A percentile compares a stretch with the other conserved stretches of the same genome.
phyloP scores from a whole-genome alignment of 2,888 invertebrate species.

The Netelia fuscicornis region DNA sequence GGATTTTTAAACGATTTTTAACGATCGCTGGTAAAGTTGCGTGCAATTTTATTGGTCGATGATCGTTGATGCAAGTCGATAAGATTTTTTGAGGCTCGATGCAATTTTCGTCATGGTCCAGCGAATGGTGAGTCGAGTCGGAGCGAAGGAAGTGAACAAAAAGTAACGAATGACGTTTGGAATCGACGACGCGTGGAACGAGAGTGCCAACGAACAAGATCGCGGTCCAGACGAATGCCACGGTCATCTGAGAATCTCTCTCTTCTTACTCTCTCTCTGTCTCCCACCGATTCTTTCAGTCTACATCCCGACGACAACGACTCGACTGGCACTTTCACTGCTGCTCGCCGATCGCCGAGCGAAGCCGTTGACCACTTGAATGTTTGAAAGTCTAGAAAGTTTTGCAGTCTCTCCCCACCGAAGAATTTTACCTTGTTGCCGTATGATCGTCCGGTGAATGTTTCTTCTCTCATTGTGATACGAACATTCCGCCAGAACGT shows the following conservation, averaged over 20 bases:
- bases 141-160: slow-evolving; percentile 10
- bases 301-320: slow-evolving; percentile 31
- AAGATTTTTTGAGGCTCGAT: neutral
- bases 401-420: slow-evolving; percentile 16
- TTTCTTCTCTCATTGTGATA: slow-evolving; percentile 23
- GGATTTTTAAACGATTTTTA: neutral
- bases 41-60: neutral
- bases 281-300: neutral
- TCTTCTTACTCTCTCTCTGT: neutral
- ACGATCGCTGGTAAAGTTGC: neutral
- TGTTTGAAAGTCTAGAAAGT: slow-evolving; percentile 81
- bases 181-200: slow-evolving; percentile 51
- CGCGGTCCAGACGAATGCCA: slow-evolving; percentile 73
- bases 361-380: slow-evolving; percentile 78
- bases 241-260: slow-evolving; percentile 70
- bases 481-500: slow-evolving; percentile 17
- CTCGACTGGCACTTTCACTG: slow-evolving; percentile 79
- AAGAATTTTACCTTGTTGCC: slow-evolving; percentile 12
- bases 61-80: too few relatives aligned
- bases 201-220: slow-evolving; percentile 42
- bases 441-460: slow-evolving; percentile 3
- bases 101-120: neutral
- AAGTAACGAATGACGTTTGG: slow-evolving; percentile 40
- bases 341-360: slow-evolving; percentile 15
- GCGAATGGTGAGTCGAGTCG: neutral